Evolutionary conservation across 2,113 vertebrate species (phyloP), one percentile per base, ranked within the genome.

Genomic region (Montifringilla adamsi): DNA sequence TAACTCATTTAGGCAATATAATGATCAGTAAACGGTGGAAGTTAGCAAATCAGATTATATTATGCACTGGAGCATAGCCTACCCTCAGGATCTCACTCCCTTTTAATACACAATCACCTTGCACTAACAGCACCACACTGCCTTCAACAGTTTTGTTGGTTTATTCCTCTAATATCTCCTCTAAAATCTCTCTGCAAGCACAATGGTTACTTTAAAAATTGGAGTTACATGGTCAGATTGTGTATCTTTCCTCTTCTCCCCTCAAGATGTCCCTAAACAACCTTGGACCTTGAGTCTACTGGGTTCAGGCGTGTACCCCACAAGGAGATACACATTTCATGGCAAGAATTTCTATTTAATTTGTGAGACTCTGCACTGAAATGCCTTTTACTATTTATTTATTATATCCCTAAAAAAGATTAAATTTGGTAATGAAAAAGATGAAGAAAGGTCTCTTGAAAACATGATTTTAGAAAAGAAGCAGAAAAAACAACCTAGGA

Each of bases 281-380:
- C 15, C 13, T 31, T 1, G 2, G 6, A 33, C 6, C 23, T 68
- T 10, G 7, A 33, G 9, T 52, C 33, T 79, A 6, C 22, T 64
- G 60, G 4, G 4, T 69, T 72, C 14, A 22, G 15, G 13, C 7
- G 22, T 46, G 19, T 1, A 3, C 10, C 6, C 7, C 8, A 7
- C 14, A 56, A 8, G 6, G 23, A 59, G 14, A 89, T 33, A 64
- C 6, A 30, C 0, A 2, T 7, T 37, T 43, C 3, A 1, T 47
- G 17, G 30, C 31, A 75, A 31, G n/a, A 39, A 26, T 15, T 73
- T 60, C 28, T 80, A 0, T 82, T 77, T 13, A 18, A n/a, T 62
- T 23, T 62, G 5, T 41, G 31, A 73, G 6, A 68, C 9, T 80
- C 37, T 63, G 11, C 53, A 49, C 13, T 46, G 46, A 68, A 24